Evolutionary conservation across 2,888 invertebrate species (phyloP).

Genomic region (Liopterus haemorrhoidalis): DNA sequence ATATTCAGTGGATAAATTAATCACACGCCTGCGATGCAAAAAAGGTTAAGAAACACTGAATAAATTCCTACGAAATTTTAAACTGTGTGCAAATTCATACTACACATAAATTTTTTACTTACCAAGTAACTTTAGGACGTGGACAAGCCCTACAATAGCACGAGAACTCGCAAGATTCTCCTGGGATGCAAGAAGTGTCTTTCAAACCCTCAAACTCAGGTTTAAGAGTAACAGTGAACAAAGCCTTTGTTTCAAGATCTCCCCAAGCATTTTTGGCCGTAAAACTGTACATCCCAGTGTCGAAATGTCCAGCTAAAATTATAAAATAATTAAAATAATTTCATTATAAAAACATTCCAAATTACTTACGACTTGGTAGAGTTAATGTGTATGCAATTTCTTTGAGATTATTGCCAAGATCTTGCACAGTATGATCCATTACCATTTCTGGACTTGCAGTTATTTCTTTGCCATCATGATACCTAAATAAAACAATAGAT

Average conservation of each 20-base stretch:
- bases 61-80: too few species aligned
- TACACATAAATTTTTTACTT: conserved; percentile 28
- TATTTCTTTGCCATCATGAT: conserved; percentile 66
- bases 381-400: conserved; percentile 75
- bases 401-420: conserved; percentile 68
- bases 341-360: neutral
- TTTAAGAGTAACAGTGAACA: conserved; percentile 69
- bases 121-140: conserved; percentile 81
- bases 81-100: too few species aligned
- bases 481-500: conserved; percentile 43
- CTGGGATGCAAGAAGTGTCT: conserved; percentile 68
- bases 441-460: conserved; percentile 51
- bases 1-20: too few species aligned
- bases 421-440: conserved; percentile 58
- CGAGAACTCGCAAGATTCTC: conserved; percentile 71
- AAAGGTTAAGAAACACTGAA: too few species aligned
- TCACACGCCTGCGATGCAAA: too few species aligned
- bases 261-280: conserved; percentile 78
- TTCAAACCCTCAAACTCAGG: conserved; percentile 74
- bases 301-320: conserved; percentile 66
- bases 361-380: conserved; percentile 59
- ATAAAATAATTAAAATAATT: conserved; percentile 10
- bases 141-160: conserved; percentile 85
- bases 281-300: conserved; percentile 77
- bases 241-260: conserved; percentile 63